Evolutionary conservation across 2,797 vertebrate genomes (phyloP).

Genomic region (Tamandua tetradactyla): DNA sequence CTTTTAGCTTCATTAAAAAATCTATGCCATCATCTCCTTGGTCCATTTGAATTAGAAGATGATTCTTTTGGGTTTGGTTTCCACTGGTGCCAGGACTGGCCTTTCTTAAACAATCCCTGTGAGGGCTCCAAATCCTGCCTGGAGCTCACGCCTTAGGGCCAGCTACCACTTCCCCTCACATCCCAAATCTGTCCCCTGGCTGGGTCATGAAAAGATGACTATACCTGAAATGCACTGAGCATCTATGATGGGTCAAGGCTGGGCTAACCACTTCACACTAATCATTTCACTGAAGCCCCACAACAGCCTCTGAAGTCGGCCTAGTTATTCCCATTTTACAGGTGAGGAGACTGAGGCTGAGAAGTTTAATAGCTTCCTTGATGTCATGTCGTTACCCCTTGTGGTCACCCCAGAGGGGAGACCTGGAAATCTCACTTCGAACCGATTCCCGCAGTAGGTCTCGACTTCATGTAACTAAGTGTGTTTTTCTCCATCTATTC

Average conservation of each 20-base stretch:
- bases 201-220: too few relatives aligned
- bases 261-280: accelerated
- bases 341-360: neutral
- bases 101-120: neutral
- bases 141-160: neutral
- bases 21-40: neutral
- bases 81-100: neutral
- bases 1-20: constrained; percentile 76
- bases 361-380: neutral
- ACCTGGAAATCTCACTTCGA: neutral
- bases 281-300: neutral
- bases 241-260: accelerated
- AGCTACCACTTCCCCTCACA: neutral
- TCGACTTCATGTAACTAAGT: neutral
- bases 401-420: accelerated
- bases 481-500: neutral
- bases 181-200: too few relatives aligned
- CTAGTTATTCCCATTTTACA: neutral
- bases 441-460: neutral
- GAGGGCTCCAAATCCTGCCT: neutral
- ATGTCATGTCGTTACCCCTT: accelerated
- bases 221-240: neutral
- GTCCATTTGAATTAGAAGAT: neutral
- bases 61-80: neutral
- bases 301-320: neutral